Base-by-base conservation (phyloP, 2,113 vertebrate genomes). In the Zosterops lateralis region DNA sequence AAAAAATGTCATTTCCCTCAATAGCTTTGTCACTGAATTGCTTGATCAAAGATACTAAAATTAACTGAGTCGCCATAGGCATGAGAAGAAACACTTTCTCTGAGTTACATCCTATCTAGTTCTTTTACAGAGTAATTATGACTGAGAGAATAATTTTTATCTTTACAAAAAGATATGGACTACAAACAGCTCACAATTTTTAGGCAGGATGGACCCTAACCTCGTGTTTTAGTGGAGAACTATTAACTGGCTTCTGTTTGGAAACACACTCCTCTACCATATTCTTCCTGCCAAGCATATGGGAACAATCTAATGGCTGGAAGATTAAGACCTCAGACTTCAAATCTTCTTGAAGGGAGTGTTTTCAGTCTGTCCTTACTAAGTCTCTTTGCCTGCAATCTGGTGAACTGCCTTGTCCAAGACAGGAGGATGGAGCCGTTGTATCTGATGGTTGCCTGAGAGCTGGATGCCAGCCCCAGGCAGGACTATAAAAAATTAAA, bases 31-130 rank as follows among this genome's bases (percentile, higher is more conserved):
- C 78, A 80, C 32, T 83, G 74, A 92, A 79, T 72, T 89, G 58
- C 47, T 91, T 91, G 78, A 95, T 92, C 81, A 87, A 82, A 92
- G 67, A 84, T 77, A 84, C 34, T 74, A 85, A 79, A 89, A 93
- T 67, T 67, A 92, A 93, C 44, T 13, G 56, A 56, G 40, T 62
- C 3, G 1, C 71, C 51, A 83, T 4, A 87, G 67, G 56, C 34
- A 18, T 14, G 31, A 94, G 82, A 76, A 95, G 56, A 87, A 82
- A 66, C 1, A 2, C 47, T 89, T 95, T 92, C 66, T 72, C 61
- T 79, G 84, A 21, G 66, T 64, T 79, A 53, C 50, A 82, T 62
- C 48, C 75, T 34, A 68, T 76, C 70, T 17, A 19, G 31, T 53
- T 53, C 56, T 80, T 76, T 91, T 73, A 73, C 34, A 74, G 42